phyloP scores from a whole-genome alignment of 2,888 invertebrate species.

The Plebejus argus region DNA sequence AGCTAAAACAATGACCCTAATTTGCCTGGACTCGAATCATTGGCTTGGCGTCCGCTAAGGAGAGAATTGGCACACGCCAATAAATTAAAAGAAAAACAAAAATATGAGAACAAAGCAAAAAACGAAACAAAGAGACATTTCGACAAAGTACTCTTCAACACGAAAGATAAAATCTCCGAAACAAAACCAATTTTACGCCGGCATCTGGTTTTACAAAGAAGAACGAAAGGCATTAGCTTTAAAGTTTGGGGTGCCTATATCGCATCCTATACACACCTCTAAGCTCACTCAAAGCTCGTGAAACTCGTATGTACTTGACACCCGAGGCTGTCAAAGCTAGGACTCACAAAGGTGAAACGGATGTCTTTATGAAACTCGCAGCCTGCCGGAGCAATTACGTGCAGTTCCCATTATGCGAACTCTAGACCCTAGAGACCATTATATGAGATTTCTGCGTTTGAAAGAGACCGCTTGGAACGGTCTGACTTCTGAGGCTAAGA shows the following conservation, averaged over 20 bases:
- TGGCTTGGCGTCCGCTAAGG: background rate
- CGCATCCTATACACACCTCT: background rate
- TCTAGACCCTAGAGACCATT: constrained; percentile 14
- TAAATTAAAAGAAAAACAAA: background rate
- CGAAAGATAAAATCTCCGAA: background rate
- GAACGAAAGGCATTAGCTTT: background rate
- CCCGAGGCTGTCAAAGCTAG: background rate
- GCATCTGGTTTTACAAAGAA: background rate
- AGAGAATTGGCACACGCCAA: background rate
- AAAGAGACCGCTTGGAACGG: background rate
- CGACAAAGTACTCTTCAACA: no score
- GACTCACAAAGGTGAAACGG: constrained; percentile 20
- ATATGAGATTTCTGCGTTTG: constrained; percentile 26
- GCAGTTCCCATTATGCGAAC: constrained; percentile 13
- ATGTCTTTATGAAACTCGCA: constrained; percentile 25
- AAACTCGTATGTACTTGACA: constrained; percentile 16
- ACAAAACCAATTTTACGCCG: background rate
- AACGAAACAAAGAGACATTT: no score
- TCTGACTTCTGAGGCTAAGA: background rate
- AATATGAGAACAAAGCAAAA: no score
- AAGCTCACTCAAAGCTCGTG: background rate
- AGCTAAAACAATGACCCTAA: background rate
- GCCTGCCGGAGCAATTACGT: constrained; percentile 27
- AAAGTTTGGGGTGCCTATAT: background rate
- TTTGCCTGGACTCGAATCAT: background rate